Conservation (phyloP, 1,140 invertebrate genomes). For the Heterodera carotae region DNA sequence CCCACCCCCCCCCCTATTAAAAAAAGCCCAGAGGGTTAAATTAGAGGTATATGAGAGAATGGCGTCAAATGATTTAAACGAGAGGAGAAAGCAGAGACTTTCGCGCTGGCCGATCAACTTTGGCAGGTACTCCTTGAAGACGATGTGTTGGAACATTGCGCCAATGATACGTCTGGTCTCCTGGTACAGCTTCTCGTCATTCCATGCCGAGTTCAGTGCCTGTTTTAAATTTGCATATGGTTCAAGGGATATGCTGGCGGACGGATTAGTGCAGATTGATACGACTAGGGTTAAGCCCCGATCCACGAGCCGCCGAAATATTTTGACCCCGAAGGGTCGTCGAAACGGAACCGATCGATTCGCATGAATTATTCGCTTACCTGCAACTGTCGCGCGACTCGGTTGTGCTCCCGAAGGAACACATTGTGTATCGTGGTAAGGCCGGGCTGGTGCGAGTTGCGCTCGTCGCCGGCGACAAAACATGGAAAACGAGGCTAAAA, state of each 20-base stretch:
- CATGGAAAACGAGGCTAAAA: constrained; percentile 51
- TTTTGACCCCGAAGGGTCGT: no score
- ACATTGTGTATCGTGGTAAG: constrained; percentile 70
- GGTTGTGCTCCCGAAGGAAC: constrained; percentile 79
- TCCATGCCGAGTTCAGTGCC: constrained; percentile 67
- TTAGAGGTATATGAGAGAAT: no score
- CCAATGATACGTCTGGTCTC: constrained; percentile 80
- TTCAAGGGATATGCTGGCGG: no score
- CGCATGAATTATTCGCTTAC: constrained; percentile 2
- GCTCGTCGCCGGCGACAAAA: constrained; percentile 77
- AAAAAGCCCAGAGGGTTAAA: no score
- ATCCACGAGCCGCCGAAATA: no score
- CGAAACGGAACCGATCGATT: no score
- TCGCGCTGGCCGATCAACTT: constrained; percentile 82
- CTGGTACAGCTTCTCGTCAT: constrained; percentile 66
- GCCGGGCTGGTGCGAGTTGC: constrained; percentile 88
- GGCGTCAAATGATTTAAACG: no score
- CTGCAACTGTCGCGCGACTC: constrained; percentile 76
- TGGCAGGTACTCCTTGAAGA: constrained; percentile 82
- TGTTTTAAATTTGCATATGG: no score
- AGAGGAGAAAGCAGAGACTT: constrained; percentile 59
- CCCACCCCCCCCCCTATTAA: no score
- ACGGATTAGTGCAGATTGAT: no score
- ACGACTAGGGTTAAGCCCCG: not conserved
- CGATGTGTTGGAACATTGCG: constrained; percentile 84